phyloP scores from a whole-genome alignment of 2,797 vertebrate species.

The Tympanoctomys barrerae region DNA sequence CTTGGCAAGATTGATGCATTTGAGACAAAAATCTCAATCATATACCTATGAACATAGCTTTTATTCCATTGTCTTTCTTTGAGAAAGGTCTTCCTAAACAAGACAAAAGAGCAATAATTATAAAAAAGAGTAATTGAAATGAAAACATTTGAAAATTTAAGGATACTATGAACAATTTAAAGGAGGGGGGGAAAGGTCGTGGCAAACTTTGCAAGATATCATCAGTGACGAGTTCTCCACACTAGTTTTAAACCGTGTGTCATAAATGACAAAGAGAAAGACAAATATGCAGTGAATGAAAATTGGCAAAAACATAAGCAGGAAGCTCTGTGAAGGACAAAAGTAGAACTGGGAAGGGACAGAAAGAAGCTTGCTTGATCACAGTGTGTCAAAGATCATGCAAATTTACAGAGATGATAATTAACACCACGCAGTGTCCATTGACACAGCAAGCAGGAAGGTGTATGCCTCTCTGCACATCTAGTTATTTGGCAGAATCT shows the following conservation, averaged over 20 bases:
- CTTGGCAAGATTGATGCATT: background rate
- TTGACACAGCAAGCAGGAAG: fast-evolving
- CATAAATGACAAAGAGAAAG: background rate
- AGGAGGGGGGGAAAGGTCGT: background rate
- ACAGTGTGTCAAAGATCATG: background rate
- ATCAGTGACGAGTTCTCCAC: background rate
- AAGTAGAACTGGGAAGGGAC: background rate
- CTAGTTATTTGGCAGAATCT: background rate
- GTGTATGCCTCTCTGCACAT: no score
- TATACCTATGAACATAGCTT: background rate
- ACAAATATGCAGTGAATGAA: background rate
- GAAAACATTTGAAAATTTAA: background rate
- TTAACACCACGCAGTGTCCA: background rate
- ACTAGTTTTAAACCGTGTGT: background rate
- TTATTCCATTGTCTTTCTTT: background rate
- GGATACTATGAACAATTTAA: background rate
- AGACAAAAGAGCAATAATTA: background rate
- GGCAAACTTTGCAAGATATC: background rate
- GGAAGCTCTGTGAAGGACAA: background rate
- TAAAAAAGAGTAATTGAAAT: background rate
- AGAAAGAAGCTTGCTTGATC: background rate
- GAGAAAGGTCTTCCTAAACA: background rate
- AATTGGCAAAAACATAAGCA: background rate
- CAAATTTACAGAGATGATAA: background rate
- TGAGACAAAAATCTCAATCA: background rate